phyloP scores from a whole-genome alignment of 2,797 vertebrate species.

The Cyprinella venusta region DNA sequence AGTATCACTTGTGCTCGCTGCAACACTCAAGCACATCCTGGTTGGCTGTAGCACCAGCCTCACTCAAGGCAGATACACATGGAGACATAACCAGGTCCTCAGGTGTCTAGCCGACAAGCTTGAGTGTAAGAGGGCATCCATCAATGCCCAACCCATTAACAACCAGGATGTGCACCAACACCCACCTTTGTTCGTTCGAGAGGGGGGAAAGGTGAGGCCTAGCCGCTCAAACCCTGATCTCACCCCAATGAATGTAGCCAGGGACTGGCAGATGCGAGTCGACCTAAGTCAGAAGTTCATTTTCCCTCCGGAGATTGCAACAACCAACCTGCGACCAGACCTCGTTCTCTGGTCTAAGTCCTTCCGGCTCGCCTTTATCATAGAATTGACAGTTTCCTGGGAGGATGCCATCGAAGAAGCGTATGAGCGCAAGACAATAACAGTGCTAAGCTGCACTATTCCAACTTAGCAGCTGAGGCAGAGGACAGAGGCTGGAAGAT shows the following conservation, averaged over 20 bases:
- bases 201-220: not conserved
- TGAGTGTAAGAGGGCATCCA: too few relatives aligned
- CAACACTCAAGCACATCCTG: not conserved
- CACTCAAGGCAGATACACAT: too few relatives aligned
- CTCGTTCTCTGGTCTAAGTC: not conserved
- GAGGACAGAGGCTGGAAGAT: not conserved
- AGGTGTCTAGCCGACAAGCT: too few relatives aligned
- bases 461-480: not conserved
- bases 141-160: too few relatives aligned
- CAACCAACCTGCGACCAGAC: not conserved
- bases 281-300: not conserved
- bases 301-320: constrained; percentile 20
- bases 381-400: not conserved
- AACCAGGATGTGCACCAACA: too few relatives aligned
- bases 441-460: not conserved
- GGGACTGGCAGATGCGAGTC: not conserved
- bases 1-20: too few relatives aligned
- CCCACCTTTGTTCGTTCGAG: too few relatives aligned
- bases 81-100: too few relatives aligned
- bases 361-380: not conserved
- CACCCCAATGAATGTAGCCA: not conserved
- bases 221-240: too few relatives aligned
- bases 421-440: not conserved
- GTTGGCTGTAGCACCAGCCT: too few relatives aligned
- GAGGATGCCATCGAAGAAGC: not conserved